Conservation (phyloP, 37 sponge, comb jelly and placozoan genomes). For the Spongilla lacustris region DNA sequence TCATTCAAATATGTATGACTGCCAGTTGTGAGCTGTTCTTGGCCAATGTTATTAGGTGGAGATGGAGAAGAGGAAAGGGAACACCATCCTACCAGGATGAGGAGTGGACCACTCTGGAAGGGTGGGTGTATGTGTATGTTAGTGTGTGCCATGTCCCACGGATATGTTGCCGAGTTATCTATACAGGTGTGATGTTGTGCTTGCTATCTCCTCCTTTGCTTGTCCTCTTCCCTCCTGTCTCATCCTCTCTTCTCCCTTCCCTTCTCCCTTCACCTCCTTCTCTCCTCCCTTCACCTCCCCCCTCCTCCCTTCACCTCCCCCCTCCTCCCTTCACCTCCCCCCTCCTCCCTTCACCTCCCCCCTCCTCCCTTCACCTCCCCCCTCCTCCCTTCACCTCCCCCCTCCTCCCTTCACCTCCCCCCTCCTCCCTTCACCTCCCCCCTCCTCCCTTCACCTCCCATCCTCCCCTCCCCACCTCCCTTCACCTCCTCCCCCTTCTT, state of each 20-base stretch:
- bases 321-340: neutral
- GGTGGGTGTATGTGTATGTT: too few species aligned
- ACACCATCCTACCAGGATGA: too few species aligned
- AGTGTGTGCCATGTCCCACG: too few species aligned
- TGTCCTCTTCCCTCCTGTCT: neutral
- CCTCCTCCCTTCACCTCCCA: constrained; percentile 4
- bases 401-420: constrained; percentile 8
- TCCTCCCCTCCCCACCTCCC: too few species aligned
- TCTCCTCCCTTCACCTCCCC: neutral
- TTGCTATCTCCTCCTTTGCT: neutral
- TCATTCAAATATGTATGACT: too few species aligned
- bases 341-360: neutral
- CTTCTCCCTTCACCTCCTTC: neutral
- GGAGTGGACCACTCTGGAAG: too few species aligned
- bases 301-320: neutral
- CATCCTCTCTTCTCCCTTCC: neutral
- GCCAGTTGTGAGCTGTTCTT: too few species aligned
- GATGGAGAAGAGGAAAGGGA: too few species aligned
- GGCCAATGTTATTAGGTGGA: too few species aligned
- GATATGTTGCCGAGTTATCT: too few species aligned
- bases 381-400: neutral
- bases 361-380: neutral
- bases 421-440: constrained; percentile 3
- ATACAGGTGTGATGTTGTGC: too few species aligned
- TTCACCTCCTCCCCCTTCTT: too few species aligned